Evolutionary conservation across 92 coral and sea anemone species (phyloP).

Genomic region (Palythoa grandis): DNA sequence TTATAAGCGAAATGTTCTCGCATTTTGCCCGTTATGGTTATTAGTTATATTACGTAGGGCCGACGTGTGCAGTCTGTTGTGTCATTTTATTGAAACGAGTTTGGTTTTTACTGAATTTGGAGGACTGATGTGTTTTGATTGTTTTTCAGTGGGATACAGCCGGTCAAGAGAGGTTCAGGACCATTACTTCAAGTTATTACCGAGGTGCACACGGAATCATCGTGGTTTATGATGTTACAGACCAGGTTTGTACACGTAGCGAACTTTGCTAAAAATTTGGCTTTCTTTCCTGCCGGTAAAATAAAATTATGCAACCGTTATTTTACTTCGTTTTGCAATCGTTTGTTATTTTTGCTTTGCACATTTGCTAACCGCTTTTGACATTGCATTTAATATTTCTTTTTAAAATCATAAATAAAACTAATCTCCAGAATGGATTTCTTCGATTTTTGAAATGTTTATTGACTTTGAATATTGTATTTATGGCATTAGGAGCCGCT

Average conservation of each 20-base stretch:
- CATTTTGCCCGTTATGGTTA: slow-evolving; percentile 27
- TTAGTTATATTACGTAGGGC: slow-evolving; percentile 27
- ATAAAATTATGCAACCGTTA: slow-evolving; percentile 15
- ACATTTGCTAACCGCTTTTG: slow-evolving; percentile 2
- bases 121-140: slow-evolving; percentile 34
- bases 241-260: slow-evolving; percentile 77
- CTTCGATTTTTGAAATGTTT: no score
- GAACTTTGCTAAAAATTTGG: background rate
- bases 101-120: slow-evolving; percentile 49
- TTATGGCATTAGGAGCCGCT: background rate
- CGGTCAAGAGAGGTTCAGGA: slow-evolving; percentile 97
- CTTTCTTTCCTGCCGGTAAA: slow-evolving; percentile 7
- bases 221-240: slow-evolving; percentile 99
- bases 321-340: background rate
- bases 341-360: background rate
- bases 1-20: background rate
- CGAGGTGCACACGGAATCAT: slow-evolving; percentile 99
- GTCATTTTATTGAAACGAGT: slow-evolving; percentile 30
- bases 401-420: background rate
- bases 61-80: slow-evolving; percentile 40
- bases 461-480: background rate
- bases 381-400: background rate
- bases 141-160: slow-evolving; percentile 97
- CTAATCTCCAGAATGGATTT: background rate
- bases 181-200: slow-evolving; percentile 96